These are phyloP conservation scores for Gallinago stenura DNA, from an alignment of 2,797 vertebrate species.

Conservation along the genomic window DNA sequence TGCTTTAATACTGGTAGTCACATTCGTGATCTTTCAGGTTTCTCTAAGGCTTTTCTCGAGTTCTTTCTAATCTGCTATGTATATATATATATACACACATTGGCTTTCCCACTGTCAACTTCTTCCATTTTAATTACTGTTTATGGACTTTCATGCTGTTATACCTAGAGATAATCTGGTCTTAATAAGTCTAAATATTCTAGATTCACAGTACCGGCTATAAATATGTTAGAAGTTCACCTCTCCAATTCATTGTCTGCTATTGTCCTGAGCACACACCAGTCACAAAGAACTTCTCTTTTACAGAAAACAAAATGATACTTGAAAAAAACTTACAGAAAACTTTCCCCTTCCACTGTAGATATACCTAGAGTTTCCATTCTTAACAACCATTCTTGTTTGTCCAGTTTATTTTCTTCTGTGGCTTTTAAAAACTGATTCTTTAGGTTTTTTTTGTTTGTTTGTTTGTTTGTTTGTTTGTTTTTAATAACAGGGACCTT, in stretches of 20 bases:
- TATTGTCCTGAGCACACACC: background rate
- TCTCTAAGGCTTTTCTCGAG: background rate
- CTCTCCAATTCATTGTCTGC: background rate
- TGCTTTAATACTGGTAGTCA: background rate
- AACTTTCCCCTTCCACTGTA: background rate
- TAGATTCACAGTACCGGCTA: background rate
- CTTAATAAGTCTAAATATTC: background rate
- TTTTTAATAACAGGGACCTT: background rate
- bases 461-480: no score
- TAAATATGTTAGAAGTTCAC: background rate
- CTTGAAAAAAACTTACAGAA: background rate
- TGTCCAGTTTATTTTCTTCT: background rate
- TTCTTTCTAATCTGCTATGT: background rate
- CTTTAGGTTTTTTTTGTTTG: background rate
- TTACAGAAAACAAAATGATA: background rate
- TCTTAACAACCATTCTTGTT: background rate
- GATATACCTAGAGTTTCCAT: background rate
- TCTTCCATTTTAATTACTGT: background rate
- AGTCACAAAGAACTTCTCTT: background rate
- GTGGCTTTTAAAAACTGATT: background rate
- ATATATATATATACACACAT: background rate
- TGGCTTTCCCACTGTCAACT: background rate
- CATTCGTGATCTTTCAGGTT: background rate
- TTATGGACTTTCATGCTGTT: background rate
- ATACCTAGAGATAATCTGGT: background rate